phyloP scores from a whole-genome alignment of 1,140 invertebrate genomes.

The Panulirus ornatus region DNA sequence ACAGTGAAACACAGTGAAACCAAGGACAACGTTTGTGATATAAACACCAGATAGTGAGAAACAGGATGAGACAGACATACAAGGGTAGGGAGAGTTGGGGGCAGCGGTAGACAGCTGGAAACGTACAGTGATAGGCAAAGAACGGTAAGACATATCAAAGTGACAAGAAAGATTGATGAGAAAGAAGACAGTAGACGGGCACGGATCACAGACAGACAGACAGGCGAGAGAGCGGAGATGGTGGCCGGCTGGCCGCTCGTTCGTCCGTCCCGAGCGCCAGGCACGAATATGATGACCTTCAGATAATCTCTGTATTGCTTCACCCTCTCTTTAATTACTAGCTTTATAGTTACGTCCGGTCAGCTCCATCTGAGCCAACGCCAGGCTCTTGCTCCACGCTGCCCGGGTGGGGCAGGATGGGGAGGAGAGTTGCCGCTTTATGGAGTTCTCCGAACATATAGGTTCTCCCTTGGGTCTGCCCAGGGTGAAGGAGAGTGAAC shows the following conservation, averaged over 20 bases:
- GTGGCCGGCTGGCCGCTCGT: no score
- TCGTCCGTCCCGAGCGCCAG: background rate
- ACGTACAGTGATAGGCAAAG: background rate
- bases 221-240: background rate
- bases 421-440: background rate
- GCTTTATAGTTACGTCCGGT: conserved; percentile 1
- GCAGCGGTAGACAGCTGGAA: background rate
- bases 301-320: conserved; percentile 42
- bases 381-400: background rate
- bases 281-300: conserved; percentile 45
- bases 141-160: background rate
- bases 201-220: conserved; percentile 24
- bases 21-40: no score
- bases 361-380: no score
- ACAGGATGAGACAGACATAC: no score
- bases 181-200: no score
- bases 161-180: conserved; percentile 10
- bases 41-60: no score
- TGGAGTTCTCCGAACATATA: no score
- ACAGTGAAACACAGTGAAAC: background rate
- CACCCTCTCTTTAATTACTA: conserved; percentile 48
- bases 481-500: no score
- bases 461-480: no score
- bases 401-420: no score
- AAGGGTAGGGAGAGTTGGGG: no score